Base-by-base conservation (phyloP, 2,888 invertebrate species). In the Ashinkailepas kermadecensis region DNA sequence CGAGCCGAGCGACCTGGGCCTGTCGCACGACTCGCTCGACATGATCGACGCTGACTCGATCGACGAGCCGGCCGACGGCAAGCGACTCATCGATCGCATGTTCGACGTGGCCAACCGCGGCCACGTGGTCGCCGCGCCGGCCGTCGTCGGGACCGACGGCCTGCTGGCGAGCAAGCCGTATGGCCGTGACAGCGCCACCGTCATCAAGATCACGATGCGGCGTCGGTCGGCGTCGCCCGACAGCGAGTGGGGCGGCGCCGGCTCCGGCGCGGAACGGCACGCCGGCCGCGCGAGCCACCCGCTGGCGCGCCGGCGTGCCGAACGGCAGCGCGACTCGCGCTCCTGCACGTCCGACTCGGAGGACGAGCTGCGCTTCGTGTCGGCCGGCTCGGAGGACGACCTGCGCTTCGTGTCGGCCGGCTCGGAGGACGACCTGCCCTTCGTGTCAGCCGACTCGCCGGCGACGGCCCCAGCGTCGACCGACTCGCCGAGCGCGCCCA, bases 21-120 rank as follows among this genome's bases (percentile, higher is more conserved):
- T 74, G 15, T 74, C 74, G 1, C 74, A 21, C 13, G 74, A 74
- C 74, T 74, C 74, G 15, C 74, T 74, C 10, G 74, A 74, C 18
- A 74, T 74, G 74, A 74, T 74, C 54, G 74, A 74, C 11, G 74
- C 74, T 18, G 74, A 74, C 74, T 74, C 74, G 10, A 21, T 74
- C 54, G 74, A 74, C 7, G 56, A 74, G 3, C 10, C 23, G 3
- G 15, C 56, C 2, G 1, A 8, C 21, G 74, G 74, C 7, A 74
- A 74, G 21, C 54, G n/a, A 18, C 54, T 18, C 54, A 74, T 74
- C 56, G 74, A 74, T 21, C 54, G 74, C 10, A 54, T 74, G 18
- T 74, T 74, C 56, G 9, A 23, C 8, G 15, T 3, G 0, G 10
- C 23, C n/a, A 65, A 65, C 65, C n/a, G 23, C 10, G 65, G 65